phyloP scores from a whole-genome alignment of 2,888 invertebrate species.

The Cephus sareptanus region DNA sequence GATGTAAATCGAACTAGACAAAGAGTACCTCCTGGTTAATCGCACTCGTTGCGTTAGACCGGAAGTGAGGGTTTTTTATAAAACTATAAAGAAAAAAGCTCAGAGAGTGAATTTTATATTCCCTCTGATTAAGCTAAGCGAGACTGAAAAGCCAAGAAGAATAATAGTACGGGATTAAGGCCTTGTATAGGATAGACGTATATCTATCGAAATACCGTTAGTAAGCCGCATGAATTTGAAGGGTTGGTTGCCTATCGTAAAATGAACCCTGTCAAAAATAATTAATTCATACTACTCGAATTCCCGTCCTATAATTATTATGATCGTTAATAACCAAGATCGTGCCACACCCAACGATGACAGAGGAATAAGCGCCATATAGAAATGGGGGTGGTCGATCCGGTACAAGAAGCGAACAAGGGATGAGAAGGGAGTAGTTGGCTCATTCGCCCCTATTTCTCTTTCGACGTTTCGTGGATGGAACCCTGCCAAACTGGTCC shows the following conservation, averaged over 20 bases:
- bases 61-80: too few relatives aligned
- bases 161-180: too few relatives aligned
- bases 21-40: too few relatives aligned
- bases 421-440: background rate
- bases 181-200: too few relatives aligned
- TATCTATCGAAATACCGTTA: background rate
- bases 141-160: too few relatives aligned
- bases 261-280: background rate
- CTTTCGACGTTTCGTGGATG: constrained; percentile 1
- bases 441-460: background rate
- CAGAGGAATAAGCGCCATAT: background rate
- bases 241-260: background rate
- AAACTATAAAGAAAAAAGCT: too few relatives aligned
- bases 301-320: background rate
- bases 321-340: background rate
- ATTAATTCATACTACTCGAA: background rate
- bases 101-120: too few relatives aligned
- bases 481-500: background rate
- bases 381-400: background rate
- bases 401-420: background rate
- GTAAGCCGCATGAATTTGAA: background rate
- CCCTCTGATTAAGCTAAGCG: too few relatives aligned
- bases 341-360: background rate
- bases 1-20: background rate
- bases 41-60: too few relatives aligned